A percentile compares a stretch with the other conserved stretches of the same genome.
Conservation (phyloP, 2,888 invertebrate species). For the Brachycybe producta region DNA sequence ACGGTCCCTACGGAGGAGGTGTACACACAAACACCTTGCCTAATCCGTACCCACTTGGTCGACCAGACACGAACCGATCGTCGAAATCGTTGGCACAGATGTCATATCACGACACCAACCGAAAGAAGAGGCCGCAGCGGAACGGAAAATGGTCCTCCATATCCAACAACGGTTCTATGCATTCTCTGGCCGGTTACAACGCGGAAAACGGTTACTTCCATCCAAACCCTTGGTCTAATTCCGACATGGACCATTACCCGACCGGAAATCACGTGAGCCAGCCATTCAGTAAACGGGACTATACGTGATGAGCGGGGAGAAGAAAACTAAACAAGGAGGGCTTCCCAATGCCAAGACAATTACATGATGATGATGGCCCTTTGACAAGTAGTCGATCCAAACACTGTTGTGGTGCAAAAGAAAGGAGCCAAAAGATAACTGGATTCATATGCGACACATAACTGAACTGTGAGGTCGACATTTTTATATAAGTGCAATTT, state of each 20-base stretch:
- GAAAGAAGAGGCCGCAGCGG: constrained; percentile 1
- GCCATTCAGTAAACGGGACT: constrained; percentile 14
- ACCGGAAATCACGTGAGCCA: constrained; percentile 56
- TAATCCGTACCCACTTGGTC: constrained; percentile 18
- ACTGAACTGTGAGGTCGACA: no score
- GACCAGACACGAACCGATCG: constrained; percentile 16
- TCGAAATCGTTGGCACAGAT: constrained; percentile 16
- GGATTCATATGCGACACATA: no score
- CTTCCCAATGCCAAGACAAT: no score
- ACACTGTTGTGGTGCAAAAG: no score
- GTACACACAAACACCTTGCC: constrained; percentile 8
- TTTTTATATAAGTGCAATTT: no score
- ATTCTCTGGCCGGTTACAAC: constrained; percentile 51
- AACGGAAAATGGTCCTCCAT: constrained; percentile 13
- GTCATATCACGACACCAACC: constrained; percentile 11
- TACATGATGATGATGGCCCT: no score
- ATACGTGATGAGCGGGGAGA: constrained; percentile 13
- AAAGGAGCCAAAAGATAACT: no score
- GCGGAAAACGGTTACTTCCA: constrained; percentile 48
- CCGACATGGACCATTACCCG: constrained; percentile 92
- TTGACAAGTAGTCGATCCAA: no score
- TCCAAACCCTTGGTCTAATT: constrained; percentile 62
- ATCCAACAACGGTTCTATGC: constrained; percentile 16
- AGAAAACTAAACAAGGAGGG: no score
- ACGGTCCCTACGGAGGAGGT: constrained; percentile 56